Evolutionary conservation across 2,797 vertebrate genomes (phyloP).

Genomic region (Nannoperca australis): DNA sequence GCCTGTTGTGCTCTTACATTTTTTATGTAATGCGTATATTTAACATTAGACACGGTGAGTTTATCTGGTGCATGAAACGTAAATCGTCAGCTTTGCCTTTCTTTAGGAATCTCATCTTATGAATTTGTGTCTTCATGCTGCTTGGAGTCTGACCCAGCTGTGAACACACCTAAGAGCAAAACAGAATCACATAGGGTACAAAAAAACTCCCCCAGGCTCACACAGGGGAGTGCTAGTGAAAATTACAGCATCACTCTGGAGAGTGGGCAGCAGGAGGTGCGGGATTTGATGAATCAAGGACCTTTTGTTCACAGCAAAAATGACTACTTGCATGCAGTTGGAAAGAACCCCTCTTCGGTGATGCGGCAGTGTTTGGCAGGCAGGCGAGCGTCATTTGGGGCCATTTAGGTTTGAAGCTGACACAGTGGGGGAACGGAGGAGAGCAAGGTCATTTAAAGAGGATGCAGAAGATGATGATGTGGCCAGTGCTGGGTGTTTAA

Average conservation of each 20-base stretch:
- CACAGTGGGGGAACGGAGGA: constrained; percentile 50
- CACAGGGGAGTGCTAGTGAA: constrained; percentile 67
- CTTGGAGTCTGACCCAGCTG: constrained; percentile 47
- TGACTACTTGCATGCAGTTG: constrained; percentile 61
- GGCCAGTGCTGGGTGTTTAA: constrained; percentile 57
- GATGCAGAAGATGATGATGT: constrained; percentile 73
- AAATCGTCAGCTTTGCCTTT: not conserved
- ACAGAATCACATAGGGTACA: constrained; percentile 38
- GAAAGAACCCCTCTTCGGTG: constrained; percentile 53
- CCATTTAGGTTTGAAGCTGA: constrained; percentile 71
- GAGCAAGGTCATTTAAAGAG: constrained; percentile 74
- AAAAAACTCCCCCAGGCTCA: constrained; percentile 36
- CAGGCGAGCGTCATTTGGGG: constrained; percentile 65
- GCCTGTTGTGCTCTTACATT: not conserved
- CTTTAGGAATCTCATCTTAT: not conserved
- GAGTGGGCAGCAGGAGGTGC: constrained; percentile 75
- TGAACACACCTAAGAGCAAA: constrained; percentile 51
- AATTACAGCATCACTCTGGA: constrained; percentile 77
- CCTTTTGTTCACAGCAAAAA: constrained; percentile 79
- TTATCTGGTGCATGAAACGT: constrained; percentile 5
- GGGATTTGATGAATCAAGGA: constrained; percentile 80
- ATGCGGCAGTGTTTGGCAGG: constrained; percentile 58
- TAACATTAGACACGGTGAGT: constrained; percentile 2
- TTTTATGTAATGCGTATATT: not conserved
- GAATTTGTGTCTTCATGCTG: constrained; percentile 22